A percentile compares a stretch with the other conserved stretches of the same genome.
Evolutionary conservation across 2,113 vertebrate species (phyloP).

Genomic region (Neodontobutis hainanensis): DNA sequence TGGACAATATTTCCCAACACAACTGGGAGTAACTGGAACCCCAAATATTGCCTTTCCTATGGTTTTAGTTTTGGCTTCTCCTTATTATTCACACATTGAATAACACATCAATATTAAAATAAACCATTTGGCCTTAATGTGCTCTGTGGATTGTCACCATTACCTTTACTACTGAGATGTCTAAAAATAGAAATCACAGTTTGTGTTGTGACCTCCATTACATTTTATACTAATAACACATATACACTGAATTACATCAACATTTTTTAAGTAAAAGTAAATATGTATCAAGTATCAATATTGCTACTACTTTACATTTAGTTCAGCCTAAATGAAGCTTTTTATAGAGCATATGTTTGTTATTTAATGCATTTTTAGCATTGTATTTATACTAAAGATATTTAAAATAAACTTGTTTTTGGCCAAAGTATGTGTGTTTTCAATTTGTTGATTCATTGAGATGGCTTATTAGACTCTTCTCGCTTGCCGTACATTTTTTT

Average conservation of each 20-base stretch:
- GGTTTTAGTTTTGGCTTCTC: too few species aligned
- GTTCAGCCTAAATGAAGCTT: not conserved
- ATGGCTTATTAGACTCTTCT: slow-evolving; percentile 18
- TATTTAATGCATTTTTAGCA: slow-evolving; percentile 8
- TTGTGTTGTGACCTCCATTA: not conserved
- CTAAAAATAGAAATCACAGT: not conserved
- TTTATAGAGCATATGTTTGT: not conserved
- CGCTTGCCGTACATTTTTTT: slow-evolving; percentile 51
- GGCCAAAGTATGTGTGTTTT: not conserved
- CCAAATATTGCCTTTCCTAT: too few species aligned
- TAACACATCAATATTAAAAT: too few species aligned
- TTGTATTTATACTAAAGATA: slow-evolving; percentile 13
- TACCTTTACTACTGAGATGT: too few species aligned
- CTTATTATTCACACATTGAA: too few species aligned
- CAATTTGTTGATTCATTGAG: not conserved
- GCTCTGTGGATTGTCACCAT: too few species aligned
- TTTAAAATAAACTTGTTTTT: slow-evolving; percentile 4
- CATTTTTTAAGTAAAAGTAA: too few species aligned
- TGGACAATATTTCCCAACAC: too few species aligned
- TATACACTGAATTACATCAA: too few species aligned
- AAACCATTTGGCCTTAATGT: too few species aligned
- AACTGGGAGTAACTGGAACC: too few species aligned
- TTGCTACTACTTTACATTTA: not conserved
- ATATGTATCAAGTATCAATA: too few species aligned
- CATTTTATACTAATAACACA: not conserved